These are phyloP conservation scores for Thymelicus sylvestris DNA, from an alignment of 2,888 invertebrate species.

Conservation along the genomic window DNA sequence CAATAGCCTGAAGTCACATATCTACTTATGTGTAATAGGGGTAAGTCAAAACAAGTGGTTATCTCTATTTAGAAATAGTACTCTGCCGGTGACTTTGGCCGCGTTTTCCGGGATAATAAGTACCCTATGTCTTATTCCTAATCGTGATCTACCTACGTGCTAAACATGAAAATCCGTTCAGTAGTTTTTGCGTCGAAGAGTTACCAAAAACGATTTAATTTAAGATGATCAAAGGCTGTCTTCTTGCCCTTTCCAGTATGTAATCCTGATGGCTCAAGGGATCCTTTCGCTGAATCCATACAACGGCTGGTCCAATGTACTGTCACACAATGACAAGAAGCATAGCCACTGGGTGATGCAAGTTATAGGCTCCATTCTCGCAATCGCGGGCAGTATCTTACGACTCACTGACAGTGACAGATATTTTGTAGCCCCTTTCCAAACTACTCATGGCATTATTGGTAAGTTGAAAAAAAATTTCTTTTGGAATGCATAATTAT, in stretches of 20 bases:
- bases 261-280: conserved; percentile 64
- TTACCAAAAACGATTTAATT: too few species aligned
- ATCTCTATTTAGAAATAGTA: too few species aligned
- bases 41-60: conserved; percentile 53
- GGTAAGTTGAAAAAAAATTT: conserved; percentile 47
- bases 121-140: too few species aligned
- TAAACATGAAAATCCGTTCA: too few species aligned
- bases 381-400: conserved; percentile 56
- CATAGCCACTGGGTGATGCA: conserved; percentile 59
- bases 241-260: conserved; percentile 58
- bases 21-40: conserved; percentile 62
- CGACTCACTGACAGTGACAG: conserved; percentile 43
- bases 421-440: conserved; percentile 41
- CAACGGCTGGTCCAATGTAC: conserved; percentile 55
- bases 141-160: too few species aligned
- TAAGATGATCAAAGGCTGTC: too few species aligned
- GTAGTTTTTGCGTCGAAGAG: too few species aligned
- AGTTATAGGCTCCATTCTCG: conserved; percentile 57
- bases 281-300: conserved; percentile 56
- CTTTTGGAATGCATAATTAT: too few species aligned
- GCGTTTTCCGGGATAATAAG: too few species aligned
- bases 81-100: too few species aligned
- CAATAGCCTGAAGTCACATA: conserved; percentile 49
- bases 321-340: conserved; percentile 55
- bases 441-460: conserved; percentile 54